Evolutionary conservation across 64 coral and sea anemone species (phyloP).

Genomic region (Orbicella faveolata): DNA sequence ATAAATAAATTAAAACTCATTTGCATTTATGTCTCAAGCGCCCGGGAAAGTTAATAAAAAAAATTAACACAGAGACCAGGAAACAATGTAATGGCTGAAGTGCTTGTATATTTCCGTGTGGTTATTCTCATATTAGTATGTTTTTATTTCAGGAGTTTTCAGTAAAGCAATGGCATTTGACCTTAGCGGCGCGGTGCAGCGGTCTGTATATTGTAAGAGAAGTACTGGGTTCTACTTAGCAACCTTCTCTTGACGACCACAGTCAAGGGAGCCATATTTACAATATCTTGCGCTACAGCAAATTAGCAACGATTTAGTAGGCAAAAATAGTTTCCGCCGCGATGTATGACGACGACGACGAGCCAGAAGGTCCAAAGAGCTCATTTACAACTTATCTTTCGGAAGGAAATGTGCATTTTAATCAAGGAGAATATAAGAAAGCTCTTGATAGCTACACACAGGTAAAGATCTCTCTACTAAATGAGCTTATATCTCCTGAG

Average conservation of each 20-base stretch:
- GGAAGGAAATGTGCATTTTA: slow-evolving; percentile 96
- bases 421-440: slow-evolving; percentile 96
- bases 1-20: no score
- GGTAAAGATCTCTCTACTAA: background rate
- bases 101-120: no score
- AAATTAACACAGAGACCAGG: no score
- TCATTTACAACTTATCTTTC: slow-evolving; percentile 97
- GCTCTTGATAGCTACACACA: slow-evolving; percentile 94
- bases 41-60: no score
- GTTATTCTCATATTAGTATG: no score
- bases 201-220: background rate
- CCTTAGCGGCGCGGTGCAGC: background rate
- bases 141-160: background rate
- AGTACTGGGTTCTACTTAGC: slow-evolving; percentile 65
- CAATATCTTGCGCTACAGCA: background rate
- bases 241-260: slow-evolving; percentile 50
- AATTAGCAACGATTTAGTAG: background rate
- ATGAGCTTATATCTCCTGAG: background rate
- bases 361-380: slow-evolving; percentile 97
- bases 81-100: no score
- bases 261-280: slow-evolving; percentile 58
- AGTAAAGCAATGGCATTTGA: no score
- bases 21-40: no score
- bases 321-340: slow-evolving; percentile 2
- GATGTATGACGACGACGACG: slow-evolving; percentile 99